These are phyloP conservation scores for Griposia aprilina DNA, from an alignment of 2,888 invertebrate genomes.

Conservation along the genomic window DNA sequence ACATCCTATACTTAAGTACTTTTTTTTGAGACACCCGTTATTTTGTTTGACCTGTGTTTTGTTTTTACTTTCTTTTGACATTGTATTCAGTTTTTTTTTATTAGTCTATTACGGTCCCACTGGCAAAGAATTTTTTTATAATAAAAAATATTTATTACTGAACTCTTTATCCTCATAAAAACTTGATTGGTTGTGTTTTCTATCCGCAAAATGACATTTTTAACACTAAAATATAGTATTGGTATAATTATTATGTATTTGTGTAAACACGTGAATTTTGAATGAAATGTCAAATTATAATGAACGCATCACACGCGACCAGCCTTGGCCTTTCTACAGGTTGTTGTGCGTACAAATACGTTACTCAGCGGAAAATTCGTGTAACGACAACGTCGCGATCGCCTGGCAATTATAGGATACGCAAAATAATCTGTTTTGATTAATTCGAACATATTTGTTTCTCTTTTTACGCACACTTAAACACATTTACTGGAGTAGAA, in stretches of 20 bases:
- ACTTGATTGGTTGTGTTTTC: background rate
- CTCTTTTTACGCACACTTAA: no score
- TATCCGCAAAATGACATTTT: background rate
- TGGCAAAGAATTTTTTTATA: no score
- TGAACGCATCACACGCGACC: background rate
- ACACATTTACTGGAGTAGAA: background rate
- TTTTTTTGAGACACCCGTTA: no score
- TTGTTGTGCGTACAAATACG: conserved; percentile 18
- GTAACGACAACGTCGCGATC: conserved; percentile 17
- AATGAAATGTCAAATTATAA: background rate
- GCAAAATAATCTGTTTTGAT: background rate
- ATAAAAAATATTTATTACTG: no score
- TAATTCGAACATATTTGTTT: background rate
- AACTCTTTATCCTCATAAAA: background rate
- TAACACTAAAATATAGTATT: background rate
- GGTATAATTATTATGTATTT: background rate
- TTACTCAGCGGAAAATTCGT: background rate
- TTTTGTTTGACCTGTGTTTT: no score
- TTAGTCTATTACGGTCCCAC: no score
- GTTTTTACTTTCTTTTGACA: no score
- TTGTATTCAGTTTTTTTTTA: no score
- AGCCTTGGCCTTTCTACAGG: conserved; percentile 27
- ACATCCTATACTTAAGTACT: no score
- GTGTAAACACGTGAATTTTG: background rate
- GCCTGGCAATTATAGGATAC: background rate